Conservation (phyloP, 2,797 vertebrate species). For the Cryptoprocta ferox region DNA sequence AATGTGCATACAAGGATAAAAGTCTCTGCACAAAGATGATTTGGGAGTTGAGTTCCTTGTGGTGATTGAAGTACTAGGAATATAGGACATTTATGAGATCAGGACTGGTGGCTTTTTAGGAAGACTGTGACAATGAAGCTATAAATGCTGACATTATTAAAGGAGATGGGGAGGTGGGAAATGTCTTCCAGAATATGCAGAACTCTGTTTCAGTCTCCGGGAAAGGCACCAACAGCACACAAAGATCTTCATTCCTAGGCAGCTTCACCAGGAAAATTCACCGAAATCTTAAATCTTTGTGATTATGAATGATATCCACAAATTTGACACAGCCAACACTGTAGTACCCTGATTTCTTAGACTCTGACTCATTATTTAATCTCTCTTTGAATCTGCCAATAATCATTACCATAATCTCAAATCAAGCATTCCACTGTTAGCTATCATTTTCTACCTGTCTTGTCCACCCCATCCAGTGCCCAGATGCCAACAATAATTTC, state of each 20-base stretch:
- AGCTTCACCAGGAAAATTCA: background rate
- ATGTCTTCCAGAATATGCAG: background rate
- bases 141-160: background rate
- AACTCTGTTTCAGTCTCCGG: background rate
- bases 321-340: rapidly evolving
- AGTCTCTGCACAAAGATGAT: background rate
- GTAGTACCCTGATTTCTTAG: background rate
- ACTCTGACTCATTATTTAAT: background rate
- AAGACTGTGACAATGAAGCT: background rate
- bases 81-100: background rate
- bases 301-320: background rate
- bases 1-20: background rate
- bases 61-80: background rate
- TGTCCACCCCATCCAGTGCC: background rate
- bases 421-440: background rate
- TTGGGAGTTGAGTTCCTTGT: background rate
- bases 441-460: background rate
- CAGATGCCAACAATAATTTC: background rate
- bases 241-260: rapidly evolving
- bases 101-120: background rate
- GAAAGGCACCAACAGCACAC: background rate
- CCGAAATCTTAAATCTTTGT: background rate
- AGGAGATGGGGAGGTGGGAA: background rate
- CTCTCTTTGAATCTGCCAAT: background rate
- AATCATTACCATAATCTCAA: background rate